Base-by-base conservation (phyloP, 2,888 invertebrate species). In the Drosophila lutescens region DNA sequence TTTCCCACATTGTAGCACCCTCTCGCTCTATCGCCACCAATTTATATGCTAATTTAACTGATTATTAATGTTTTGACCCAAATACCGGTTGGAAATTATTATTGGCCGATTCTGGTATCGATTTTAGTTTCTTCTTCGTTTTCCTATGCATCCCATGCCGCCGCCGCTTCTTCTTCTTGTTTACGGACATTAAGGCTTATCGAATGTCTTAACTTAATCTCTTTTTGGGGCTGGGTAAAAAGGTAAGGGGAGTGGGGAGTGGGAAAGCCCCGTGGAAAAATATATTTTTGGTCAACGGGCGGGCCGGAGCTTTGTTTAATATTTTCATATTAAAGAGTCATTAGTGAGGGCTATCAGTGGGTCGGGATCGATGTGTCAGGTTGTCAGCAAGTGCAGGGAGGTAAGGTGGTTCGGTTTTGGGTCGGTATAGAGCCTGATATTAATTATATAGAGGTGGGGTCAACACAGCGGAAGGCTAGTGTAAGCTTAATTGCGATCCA, bases 21-120 rank as follows among this genome's bases (percentile, higher is more conserved):
- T 23, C 47, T 60, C 43, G 75, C 75, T 76, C 78, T 79, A 77
- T 80, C 68, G 72, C 72, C 68, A 71, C 68, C 80, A 77, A 79
- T 86, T 78, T 85, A 78, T 89, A 89, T 89, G 89, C 88, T 87
- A 88, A 86, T 90, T 86, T 86, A 78, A 80, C 84, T 83, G 91
- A 90, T 90, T 90, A 90, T 89, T 89, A 90, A 90, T 89, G 88
- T 79, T 78, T 79, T 89, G 89, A 90, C 90, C 91, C 80, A 90
- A 90, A 90, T 91, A 84, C 91, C 91, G 71, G 70, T 85, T 77
- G 74, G 46, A 88, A 85, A 89, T 89, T 89, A 89, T 86, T 88
- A 89, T 89, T 86, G 78, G 87, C 84, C 82, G 78, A 84, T 87
- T 81, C 76, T 70, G 41, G 49, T 68, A 79, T 85, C 71, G 80